Percentiles rank a stretch among this genome's conserved stretches.
phyloP scores from a whole-genome alignment of 2,113 vertebrate species.

The Sakesphorus luctuosus region DNA sequence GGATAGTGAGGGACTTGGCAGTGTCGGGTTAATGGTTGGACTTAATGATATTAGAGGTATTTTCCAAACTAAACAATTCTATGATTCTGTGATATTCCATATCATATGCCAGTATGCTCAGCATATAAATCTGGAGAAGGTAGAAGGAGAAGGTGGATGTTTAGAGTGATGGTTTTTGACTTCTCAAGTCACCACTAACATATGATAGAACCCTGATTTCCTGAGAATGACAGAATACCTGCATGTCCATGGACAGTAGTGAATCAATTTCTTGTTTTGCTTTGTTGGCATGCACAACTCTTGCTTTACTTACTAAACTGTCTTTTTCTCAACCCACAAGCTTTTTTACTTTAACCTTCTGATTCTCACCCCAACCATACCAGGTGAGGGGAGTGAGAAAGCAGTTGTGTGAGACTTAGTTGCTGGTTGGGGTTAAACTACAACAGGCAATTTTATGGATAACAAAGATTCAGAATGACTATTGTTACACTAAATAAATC shows the following conservation, averaged over 20 bases:
- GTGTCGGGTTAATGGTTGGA: neutral
- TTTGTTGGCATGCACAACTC: neutral
- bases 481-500: neutral
- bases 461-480: neutral
- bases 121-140: neutral
- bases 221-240: neutral
- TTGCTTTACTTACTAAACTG: neutral
- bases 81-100: neutral
- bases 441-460: neutral
- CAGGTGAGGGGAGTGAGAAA: neutral
- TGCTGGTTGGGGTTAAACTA: neutral
- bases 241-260: neutral
- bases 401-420: neutral
- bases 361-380: neutral
- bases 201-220: neutral
- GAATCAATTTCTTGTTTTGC: neutral
- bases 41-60: neutral
- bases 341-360: neutral
- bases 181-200: neutral
- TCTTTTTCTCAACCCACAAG: neutral
- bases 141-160: neutral
- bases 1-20: neutral
- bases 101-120: neutral
- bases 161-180: rapidly evolving
- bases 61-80: neutral